Base-by-base conservation (phyloP, 30 jellyfish, hydroid and myxozoan species). In the Pelagia noctiluca region DNA sequence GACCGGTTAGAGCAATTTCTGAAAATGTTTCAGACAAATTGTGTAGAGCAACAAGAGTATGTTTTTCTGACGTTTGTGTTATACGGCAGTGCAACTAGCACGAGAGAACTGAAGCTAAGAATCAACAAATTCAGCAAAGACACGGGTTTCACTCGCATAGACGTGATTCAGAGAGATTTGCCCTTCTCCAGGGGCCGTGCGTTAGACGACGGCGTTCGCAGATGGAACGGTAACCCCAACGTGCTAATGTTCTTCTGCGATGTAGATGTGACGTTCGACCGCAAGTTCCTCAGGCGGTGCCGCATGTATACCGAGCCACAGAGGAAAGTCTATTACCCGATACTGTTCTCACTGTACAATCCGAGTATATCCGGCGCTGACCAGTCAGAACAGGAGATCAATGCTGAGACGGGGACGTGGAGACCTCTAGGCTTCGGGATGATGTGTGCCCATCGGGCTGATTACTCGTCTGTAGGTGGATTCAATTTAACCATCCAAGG, bases 131-230 rank as follows among this genome's bases (percentile, higher is more conserved):
- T 92, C 69, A 82, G 96, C n/a, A 78, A 18, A 48, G 68, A 50
- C 12, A 63, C 90, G 64, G 78, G 91, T 42, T 81, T 92, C 35
- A 67, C 82, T 7, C 86, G 77, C 0, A 72, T 68, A 62, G 98
- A 92, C 50, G 68, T 92, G 0, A 16, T 80, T 70, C 67, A 89
- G 29, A 50, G 75, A 73, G 87, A 92, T 62, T 25, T 49, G 47
- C 96, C 96, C 18, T 92, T 92, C 65, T 80, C 88, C 53, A 80
- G 98, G 11, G 98, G 98, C 49, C 88, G 97, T 28, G 97, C 98
- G 33, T 74, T 92, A 80, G 90, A 92, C 78, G 98, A 92, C 64
- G 98, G 98, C 50, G 95, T 92, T n/a, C 52, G 54, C 28, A 92
- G 98, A 23, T 92, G 98, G 98, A 92, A 92, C 80, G 98, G 98